Evolutionary conservation across 2,113 vertebrate genomes (phyloP).

Genomic region (Cromileptes altivelis): DNA sequence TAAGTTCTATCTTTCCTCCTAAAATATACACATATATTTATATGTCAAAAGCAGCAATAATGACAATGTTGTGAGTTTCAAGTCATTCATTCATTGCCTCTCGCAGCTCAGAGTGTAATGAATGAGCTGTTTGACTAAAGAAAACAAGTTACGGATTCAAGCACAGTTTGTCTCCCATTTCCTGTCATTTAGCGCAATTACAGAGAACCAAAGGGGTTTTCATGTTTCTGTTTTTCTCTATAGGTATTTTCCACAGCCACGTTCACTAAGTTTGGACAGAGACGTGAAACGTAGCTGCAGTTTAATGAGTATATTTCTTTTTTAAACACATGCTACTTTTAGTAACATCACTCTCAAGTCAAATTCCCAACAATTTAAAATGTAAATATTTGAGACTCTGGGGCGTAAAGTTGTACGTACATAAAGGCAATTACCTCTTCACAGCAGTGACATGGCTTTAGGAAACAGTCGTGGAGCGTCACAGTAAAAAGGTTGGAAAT

Average conservation of each 20-base stretch:
- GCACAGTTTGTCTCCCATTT: slow-evolving; percentile 10
- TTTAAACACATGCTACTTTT: slow-evolving; percentile 11
- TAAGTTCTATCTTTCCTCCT: background rate
- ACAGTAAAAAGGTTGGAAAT: background rate
- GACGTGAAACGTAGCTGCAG: slow-evolving; percentile 19
- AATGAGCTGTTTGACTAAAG: slow-evolving; percentile 39
- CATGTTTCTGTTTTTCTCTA: slow-evolving; percentile 14
- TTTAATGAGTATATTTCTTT: slow-evolving; percentile 12
- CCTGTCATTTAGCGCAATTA: slow-evolving; percentile 29
- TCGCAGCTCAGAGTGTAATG: slow-evolving; percentile 10
- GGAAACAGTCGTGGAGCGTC: background rate
- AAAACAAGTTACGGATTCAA: slow-evolving; percentile 25
- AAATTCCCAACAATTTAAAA: background rate
- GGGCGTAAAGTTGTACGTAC: background rate
- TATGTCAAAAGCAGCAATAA: slow-evolving; percentile 20
- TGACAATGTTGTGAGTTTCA: slow-evolving; percentile 10
- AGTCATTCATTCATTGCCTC: slow-evolving; percentile 10
- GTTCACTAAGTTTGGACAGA: slow-evolving; percentile 9
- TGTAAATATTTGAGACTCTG: background rate
- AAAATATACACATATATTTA: slow-evolving; percentile 18
- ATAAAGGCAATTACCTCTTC: background rate
- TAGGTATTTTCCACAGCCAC: background rate
- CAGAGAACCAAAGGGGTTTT: slow-evolving; percentile 25
- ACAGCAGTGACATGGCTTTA: background rate
- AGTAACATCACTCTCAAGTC: background rate